Evolutionary conservation across 2,113 vertebrate genomes (phyloP).

Genomic region (Stegostoma tigrinum): DNA sequence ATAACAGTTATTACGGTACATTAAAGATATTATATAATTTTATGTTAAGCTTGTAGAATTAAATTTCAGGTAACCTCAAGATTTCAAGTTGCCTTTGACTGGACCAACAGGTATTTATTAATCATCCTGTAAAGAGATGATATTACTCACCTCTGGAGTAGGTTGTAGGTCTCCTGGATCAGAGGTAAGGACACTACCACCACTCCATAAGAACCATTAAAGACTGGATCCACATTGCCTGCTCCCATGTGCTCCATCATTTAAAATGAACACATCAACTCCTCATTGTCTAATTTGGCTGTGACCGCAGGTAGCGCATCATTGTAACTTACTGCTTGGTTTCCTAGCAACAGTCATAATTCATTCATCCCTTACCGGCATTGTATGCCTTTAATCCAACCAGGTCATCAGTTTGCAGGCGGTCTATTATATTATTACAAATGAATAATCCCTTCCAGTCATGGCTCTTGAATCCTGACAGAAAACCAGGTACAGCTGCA

Average conservation of each 20-base stretch:
- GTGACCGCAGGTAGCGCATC: not conserved
- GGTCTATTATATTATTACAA: not conserved
- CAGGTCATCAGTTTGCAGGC: not conserved
- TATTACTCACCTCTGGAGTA: too few relatives aligned
- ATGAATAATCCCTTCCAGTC: not conserved
- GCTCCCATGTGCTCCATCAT: not conserved
- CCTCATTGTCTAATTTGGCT: not conserved
- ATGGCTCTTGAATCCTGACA: not conserved
- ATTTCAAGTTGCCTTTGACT: not conserved
- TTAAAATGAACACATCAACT: not conserved
- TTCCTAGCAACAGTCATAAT: not conserved
- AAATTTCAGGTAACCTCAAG: not conserved
- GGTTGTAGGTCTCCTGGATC: too few relatives aligned
- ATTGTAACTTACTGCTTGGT: not conserved
- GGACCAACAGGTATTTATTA: too few relatives aligned
- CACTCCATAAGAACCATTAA: too few relatives aligned
- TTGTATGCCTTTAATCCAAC: not conserved
- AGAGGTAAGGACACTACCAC: too few relatives aligned
- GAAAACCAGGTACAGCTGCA: not conserved
- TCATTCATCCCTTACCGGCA: not conserved
- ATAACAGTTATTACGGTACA: too few relatives aligned
- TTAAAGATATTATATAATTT: not conserved
- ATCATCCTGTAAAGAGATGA: too few relatives aligned
- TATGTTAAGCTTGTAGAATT: not conserved
- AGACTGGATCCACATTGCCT: not conserved